A percentile compares a stretch with the other conserved stretches of the same genome.
phyloP scores from a whole-genome alignment of 1,140 invertebrate species.

The Temnothorax curvispinosus region DNA sequence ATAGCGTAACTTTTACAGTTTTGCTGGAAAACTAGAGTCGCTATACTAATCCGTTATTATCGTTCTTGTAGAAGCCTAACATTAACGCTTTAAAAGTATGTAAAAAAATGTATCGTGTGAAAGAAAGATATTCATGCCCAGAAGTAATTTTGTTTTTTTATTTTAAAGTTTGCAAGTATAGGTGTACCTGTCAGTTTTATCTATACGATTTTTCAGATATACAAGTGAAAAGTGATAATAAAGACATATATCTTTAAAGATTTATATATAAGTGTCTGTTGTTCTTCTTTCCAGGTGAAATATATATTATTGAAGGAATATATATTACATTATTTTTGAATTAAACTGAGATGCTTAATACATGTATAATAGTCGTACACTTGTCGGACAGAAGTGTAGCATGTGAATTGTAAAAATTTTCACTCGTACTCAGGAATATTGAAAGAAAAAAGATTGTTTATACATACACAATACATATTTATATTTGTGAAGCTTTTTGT shows the following conservation, averaged over 20 bases:
- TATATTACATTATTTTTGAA: background rate
- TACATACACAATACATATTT: background rate
- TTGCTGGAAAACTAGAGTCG: background rate
- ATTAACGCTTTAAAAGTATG: background rate
- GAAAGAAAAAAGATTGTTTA: background rate
- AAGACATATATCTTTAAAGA: background rate
- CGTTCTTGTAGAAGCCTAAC: background rate
- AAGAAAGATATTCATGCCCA: background rate
- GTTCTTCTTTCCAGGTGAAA: constrained; percentile 24
- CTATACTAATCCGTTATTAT: constrained; percentile 8
- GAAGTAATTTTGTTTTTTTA: background rate
- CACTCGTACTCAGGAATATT: background rate
- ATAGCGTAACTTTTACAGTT: background rate
- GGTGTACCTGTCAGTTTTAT: background rate
- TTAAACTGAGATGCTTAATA: background rate
- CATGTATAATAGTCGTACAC: background rate
- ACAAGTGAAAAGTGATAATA: background rate
- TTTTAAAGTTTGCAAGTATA: background rate
- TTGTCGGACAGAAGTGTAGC: background rate
- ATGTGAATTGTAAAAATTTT: background rate
- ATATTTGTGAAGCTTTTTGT: background rate
- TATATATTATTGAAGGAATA: background rate
- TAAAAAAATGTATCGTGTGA: background rate
- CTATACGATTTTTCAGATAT: background rate
- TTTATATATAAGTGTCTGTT: background rate